Conservation (phyloP, 2,888 invertebrate species). For the Alviniconcha strummeri region DNA sequence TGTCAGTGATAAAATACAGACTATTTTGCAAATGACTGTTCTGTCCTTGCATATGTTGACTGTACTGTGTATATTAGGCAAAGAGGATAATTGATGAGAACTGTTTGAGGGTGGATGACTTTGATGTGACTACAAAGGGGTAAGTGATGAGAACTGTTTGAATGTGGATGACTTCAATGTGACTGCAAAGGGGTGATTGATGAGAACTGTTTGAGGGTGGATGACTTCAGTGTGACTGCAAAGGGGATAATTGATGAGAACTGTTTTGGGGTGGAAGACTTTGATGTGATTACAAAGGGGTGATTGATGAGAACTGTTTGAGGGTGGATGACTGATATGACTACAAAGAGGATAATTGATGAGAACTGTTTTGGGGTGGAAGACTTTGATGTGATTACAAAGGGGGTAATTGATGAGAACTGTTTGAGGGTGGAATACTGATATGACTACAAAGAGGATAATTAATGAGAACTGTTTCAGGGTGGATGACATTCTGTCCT, state of each 20-base stretch:
- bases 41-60: no score
- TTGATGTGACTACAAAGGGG: not conserved
- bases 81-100: no score
- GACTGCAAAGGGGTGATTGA: not conserved
- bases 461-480: constrained; percentile 44
- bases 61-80: no score
- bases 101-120: not conserved
- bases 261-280: not conserved
- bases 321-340: not conserved
- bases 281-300: not conserved
- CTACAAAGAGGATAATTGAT: not conserved
- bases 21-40: not conserved
- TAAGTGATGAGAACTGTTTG: constrained; percentile 6
- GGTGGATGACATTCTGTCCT: constrained; percentile 72
- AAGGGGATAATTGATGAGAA: constrained; percentile 11
- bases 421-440: not conserved
- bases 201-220: not conserved
- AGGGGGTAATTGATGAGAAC: constrained; percentile 11
- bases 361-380: not conserved
- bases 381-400: not conserved
- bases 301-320: not conserved
- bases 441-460: not conserved
- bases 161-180: not conserved
- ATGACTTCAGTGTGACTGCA: not conserved
- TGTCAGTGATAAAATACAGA: no score